Conservation (phyloP, 2,888 invertebrate species). For the Pheosia gnoma region DNA sequence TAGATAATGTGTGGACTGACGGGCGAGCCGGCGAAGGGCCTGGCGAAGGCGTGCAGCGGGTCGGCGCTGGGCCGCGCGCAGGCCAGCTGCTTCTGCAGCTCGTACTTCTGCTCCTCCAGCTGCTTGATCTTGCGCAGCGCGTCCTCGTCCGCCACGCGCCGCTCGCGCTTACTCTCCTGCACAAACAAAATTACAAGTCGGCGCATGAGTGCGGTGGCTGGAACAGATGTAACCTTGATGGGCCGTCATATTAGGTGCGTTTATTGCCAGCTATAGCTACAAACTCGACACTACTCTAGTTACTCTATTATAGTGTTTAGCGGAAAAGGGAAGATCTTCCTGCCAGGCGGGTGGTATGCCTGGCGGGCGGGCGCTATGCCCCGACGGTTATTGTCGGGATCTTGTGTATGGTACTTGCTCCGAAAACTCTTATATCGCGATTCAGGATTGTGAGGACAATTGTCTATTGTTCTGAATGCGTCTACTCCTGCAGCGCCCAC, state of each 20-base stretch:
- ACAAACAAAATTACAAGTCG: background rate
- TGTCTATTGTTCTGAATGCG: background rate
- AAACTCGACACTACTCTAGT: no score
- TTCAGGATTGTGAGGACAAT: no score
- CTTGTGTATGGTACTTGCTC: no score
- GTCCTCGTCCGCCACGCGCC: slow-evolving; percentile 97
- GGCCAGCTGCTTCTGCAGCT: slow-evolving; percentile 95
- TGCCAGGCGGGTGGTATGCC: no score
- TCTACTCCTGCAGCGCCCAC: background rate
- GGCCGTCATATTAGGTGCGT: no score
- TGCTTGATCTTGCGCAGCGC: slow-evolving; percentile 96
- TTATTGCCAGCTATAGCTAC: no score
- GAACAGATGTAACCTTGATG: no score
- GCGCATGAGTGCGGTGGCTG: background rate
- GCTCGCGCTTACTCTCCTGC: slow-evolving; percentile 95
- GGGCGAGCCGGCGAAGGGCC: slow-evolving; percentile 89
- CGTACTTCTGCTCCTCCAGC: slow-evolving; percentile 96
- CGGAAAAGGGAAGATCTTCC: no score
- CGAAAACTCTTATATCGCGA: no score
- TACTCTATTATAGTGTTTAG: no score
- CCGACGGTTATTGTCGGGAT: no score
- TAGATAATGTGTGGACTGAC: background rate
- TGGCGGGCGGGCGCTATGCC: no score
- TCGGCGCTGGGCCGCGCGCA: slow-evolving; percentile 80
- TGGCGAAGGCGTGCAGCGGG: slow-evolving; percentile 80